Percentiles rank a stretch among this genome's conserved stretches.
phyloP scores from a whole-genome alignment of 2,888 invertebrate genomes.

The Rambutsinella grinnellia region DNA sequence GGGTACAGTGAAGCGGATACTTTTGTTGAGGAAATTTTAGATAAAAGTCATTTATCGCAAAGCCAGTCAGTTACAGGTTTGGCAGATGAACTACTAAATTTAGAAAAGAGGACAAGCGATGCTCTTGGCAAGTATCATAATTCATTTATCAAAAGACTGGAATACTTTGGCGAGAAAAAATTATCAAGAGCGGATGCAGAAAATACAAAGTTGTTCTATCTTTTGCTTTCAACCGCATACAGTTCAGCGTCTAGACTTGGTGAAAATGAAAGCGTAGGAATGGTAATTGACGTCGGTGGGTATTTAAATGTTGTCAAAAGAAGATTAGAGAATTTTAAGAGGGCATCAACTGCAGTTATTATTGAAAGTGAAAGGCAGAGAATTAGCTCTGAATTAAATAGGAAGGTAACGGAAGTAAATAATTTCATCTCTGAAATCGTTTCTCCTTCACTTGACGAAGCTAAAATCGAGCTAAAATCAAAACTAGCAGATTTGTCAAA shows the following conservation, averaged over 20 bases:
- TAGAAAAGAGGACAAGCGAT: not conserved
- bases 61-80: not conserved
- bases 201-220: not conserved
- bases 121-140: not conserved
- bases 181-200: not conserved
- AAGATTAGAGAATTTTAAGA: not conserved
- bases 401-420: not conserved
- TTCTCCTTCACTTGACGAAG: not conserved
- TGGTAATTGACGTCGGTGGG: not conserved
- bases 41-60: not conserved
- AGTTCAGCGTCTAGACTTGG: not conserved
- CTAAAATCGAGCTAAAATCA: not conserved
- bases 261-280: not conserved
- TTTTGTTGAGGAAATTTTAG: not conserved
- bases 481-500: too few species aligned
- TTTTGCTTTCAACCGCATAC: not conserved
- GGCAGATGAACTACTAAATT: not conserved
- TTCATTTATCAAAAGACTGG: slow-evolving; percentile 1
- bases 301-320: not conserved
- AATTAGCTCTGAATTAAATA: not conserved
- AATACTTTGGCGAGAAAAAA: not conserved
- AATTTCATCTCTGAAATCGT: not conserved
- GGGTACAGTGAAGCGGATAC: not conserved
- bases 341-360: not conserved
- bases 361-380: not conserved